Base-by-base conservation (phyloP, 2,888 invertebrate genomes). In the Tiliacea citrago region DNA sequence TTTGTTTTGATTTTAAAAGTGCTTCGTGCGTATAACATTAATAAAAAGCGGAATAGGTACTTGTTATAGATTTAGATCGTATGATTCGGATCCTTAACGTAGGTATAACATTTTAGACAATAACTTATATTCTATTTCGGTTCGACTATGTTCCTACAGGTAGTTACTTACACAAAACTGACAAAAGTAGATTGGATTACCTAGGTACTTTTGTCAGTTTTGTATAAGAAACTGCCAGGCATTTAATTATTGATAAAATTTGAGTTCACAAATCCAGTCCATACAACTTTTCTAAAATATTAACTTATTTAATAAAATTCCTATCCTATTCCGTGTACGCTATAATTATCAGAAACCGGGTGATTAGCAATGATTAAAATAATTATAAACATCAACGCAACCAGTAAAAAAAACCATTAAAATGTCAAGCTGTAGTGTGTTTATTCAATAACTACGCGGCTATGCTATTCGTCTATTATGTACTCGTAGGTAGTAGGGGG, bases 401-500 rank as follows among this genome's bases (percentile, higher is more conserved):
- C 2, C 5, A 2, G 7, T 29, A n/a, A 12, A 39, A 57, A 63
- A 63, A 45, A 35, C 35, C 5, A 63, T 10, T n/a, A 73, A 60
- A 77, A 67, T 45, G 7, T 42, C 35, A 66, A 77, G 42, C 42
- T 77, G 69, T 82, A 70, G 35, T 68, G 24, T 55, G 16, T n/a
- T 58, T 82, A 82, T 73, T 67, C 21, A 73, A 73, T 73, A 73
- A 47, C 42, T 57, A 58, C 66, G 68, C 65, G 12, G 42, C 73
- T 60, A 55, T 74, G 73, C 58, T 70, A 47, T 69, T 45, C 66
- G 74, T 65, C 77, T 75, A 79, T 83, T 47, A 67, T 75, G 72
- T 83, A 72, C 71, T 75, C 67, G 76, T 83, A 86, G 6, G 74
- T 82, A 87, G 78, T 82, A 88, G 82, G 88, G 86, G 90, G 89